A percentile compares a stretch with the other conserved stretches of the same genome.
Evolutionary conservation across 2,113 vertebrate genomes (phyloP).

Genomic region (Daboia siamensis): DNA sequence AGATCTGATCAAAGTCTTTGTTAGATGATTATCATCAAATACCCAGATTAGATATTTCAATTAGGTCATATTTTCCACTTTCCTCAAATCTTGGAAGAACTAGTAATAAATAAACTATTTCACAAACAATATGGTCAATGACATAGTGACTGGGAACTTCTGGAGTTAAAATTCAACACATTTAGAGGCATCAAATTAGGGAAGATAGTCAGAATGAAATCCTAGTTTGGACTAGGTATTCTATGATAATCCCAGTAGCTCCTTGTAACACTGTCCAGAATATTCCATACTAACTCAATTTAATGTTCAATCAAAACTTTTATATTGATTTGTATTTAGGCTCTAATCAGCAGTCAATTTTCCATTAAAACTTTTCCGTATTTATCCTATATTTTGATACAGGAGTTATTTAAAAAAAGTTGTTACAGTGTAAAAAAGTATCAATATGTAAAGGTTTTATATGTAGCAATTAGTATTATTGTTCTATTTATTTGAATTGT

Average conservation of each 20-base stretch:
- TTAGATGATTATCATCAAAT: not conserved
- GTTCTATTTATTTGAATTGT: not conserved
- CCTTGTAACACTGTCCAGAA: not conserved
- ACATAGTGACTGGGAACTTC: not conserved
- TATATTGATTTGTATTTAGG: not conserved
- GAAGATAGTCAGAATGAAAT: not conserved
- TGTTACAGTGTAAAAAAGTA: not conserved
- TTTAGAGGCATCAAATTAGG: not conserved
- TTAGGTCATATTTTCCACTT: not conserved
- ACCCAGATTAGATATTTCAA: not conserved
- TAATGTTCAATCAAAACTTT: not conserved
- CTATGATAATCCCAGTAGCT: not conserved
- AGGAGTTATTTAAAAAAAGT: not conserved
- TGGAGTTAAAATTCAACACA: not conserved
- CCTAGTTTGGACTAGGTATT: not conserved
- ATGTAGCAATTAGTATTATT: not conserved
- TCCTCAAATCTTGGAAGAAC: not conserved
- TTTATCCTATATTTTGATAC: not conserved
- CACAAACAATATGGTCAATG: not conserved
- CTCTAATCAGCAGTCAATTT: not conserved
- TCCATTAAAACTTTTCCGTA: not conserved
- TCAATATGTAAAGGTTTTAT: not conserved
- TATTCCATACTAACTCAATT: not conserved
- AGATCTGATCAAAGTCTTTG: not conserved
- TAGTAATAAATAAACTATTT: not conserved